phyloP scores from a whole-genome alignment of 1,140 invertebrate genomes.

The Sycophaga agraensis region DNA sequence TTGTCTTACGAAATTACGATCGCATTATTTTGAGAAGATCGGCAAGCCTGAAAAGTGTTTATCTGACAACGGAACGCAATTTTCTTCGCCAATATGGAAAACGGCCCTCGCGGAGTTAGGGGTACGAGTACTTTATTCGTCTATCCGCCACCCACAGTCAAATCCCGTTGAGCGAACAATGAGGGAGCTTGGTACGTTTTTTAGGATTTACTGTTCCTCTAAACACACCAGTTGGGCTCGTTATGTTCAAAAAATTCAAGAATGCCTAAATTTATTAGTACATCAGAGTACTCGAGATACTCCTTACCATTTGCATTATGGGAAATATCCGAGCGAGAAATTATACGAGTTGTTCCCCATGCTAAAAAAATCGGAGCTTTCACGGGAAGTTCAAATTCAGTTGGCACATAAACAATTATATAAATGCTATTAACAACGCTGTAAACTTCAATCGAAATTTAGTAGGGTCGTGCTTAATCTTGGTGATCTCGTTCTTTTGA shows the following conservation, averaged over 20 bases:
- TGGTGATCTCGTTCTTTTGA: constrained; percentile 21
- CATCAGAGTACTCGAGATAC: constrained; percentile 37
- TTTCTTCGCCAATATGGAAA: constrained; percentile 17
- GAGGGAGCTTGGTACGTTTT: constrained; percentile 6
- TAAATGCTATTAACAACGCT: constrained; percentile 13
- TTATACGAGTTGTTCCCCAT: constrained; percentile 2
- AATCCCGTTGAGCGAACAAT: constrained; percentile 2
- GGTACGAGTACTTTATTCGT: constrained; percentile 30
- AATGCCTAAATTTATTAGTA: constrained; percentile 16
- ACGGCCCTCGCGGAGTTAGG: constrained; percentile 16
- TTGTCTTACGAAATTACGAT: neutral
- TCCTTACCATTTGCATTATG: constrained; percentile 31
- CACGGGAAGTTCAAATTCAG: constrained; percentile 3
- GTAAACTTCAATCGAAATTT: neutral
- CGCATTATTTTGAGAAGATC: neutral
- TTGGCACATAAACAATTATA: constrained; percentile 1
- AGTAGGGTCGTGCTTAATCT: neutral
- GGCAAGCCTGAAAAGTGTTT: constrained; percentile 13
- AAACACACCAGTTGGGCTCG: constrained; percentile 12
- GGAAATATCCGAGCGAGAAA: neutral
- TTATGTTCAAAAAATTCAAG: constrained; percentile 30
- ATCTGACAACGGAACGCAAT: constrained; percentile 29
- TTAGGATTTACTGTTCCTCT: neutral
- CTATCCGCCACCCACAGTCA: constrained; percentile 18
- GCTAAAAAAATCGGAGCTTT: neutral